Base-by-base conservation (phyloP, 2,113 vertebrate genomes). In the Apteryx mantelli region DNA sequence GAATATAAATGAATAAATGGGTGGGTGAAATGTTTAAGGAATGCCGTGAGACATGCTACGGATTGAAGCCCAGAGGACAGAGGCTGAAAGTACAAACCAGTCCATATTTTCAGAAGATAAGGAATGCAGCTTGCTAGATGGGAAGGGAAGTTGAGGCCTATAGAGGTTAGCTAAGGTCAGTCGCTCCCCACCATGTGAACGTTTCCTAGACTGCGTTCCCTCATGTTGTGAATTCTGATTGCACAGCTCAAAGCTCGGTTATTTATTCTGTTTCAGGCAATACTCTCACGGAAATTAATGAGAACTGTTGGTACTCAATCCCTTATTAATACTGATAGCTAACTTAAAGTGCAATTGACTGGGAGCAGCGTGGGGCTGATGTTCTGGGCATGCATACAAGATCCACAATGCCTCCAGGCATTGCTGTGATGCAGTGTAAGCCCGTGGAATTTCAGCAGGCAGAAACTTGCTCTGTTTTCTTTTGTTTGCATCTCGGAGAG, bases 391-490 rank as follows among this genome's bases (percentile, higher is more conserved):
- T 65, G 13, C 63, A 9, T 26, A 48, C 18, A 34, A 73, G 28
- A 80, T 42, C 69, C 48, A 52, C 48, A 79, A 61, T 0, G 2
- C 85, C 76, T 75, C 55, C 2, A 0, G n/a, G 68, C 52, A 2
- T 1, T 46, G 48, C 69, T 86, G 55, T 71, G 75, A 85, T 48
- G 74, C 46, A 32, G 36, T 26, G 38, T 38, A 83, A 90, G 22
- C 32, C 78, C 32, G 73, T 86, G 93, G 89, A 93, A 95, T 94
- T 95, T 86, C 79, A 94, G 70, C 94, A 91, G 66, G 93, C 89
- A 86, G 56, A 52, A 48, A 86, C 95, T 88, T 81, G 95, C 66
- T 93, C 79, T 63, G 64, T 22, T 64, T 70, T 60, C 76, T 82
- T 89, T 60, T 78, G 12, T 83, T 89, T 81, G 61, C n/a, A 64